Evolutionary conservation across 2,113 vertebrate species (phyloP), one percentile per base, ranked within the genome.

Genomic region (Proterorhinus semilunaris): DNA sequence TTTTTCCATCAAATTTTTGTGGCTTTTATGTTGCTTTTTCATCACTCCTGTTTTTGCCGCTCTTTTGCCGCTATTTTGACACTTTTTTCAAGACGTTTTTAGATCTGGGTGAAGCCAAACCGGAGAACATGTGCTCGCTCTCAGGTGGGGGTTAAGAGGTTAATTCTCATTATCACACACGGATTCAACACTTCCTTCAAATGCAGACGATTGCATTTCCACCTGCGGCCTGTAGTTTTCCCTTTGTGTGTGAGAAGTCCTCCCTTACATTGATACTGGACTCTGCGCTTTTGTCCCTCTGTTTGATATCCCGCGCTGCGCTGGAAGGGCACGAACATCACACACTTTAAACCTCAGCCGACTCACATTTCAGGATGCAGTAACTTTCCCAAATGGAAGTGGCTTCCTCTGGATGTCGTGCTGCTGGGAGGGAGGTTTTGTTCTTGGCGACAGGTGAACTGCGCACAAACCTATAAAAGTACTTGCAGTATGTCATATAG

Each of bases 281-380:
- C 82, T 82, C 71, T 66, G 66, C 83, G 70, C 83, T 79, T 72
- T 65, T 66, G 44, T 74, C 77, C 68, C 64, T 66, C 58, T 75
- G 69, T 88, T 87, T 90, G 88, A 90, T 81, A 84, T 81, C 54
- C 81, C 84, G 77, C 80, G 82, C 84, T 84, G 83, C 83, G 79
- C 61, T 83, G 81, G 66, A 78, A 69, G 65, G 15, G 17, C 59
- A 73, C 66, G 62, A 71, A 82, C 78, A 79, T 84, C 83, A 87
- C 75, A 85, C 72, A 58, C 52, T 76, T 74, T 71, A 46, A 36
- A 13, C 64, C 72, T 8, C 0, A 1, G 68, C 68, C 70, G 65
- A 77, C 84, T 91, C 82, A n/a, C 69, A 82, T 84, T 88, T 88
- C 87, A 83, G 83, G 83, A 85, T 77, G 68, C 76, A 79, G 47